These are phyloP conservation scores for Amphipoea lucens DNA, from an alignment of 2,888 invertebrate genomes.

Conservation along the genomic window DNA sequence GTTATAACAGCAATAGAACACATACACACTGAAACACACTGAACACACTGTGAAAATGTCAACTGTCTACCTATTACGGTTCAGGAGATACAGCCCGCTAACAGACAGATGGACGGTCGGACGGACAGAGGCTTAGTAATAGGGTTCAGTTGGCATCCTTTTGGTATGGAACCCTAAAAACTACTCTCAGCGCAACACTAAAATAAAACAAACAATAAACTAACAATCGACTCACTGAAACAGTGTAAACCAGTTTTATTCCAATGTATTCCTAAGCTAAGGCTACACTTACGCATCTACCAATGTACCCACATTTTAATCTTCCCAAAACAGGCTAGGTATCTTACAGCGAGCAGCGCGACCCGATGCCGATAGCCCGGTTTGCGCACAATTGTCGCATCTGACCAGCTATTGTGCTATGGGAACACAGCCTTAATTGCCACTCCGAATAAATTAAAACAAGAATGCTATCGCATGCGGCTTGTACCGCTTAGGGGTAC, in stretches of 20 bases:
- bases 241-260: conserved; percentile 48
- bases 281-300: conserved; percentile 59
- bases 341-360: conserved; percentile 71
- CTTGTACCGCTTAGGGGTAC: conserved; percentile 72
- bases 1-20: background rate
- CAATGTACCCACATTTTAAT: conserved; percentile 72
- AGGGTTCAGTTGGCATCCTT: background rate
- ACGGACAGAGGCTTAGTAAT: background rate
- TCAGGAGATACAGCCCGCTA: background rate
- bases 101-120: too few species aligned
- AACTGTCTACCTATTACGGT: background rate
- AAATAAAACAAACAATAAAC: conserved; percentile 23
- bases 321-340: conserved; percentile 70
- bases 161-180: background rate
- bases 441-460: conserved; percentile 88
- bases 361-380: conserved; percentile 86
- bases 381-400: conserved; percentile 88
- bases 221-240: conserved; percentile 16
- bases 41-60: background rate
- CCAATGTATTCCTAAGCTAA: conserved; percentile 27
- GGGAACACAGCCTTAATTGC: conserved; percentile 89
- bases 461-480: conserved; percentile 83
- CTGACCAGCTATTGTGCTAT: conserved; percentile 84
- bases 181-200: background rate
- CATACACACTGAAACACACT: background rate